Conservation (phyloP, 2,797 vertebrate genomes). For the Acrossocheilus wenchowensis region DNA sequence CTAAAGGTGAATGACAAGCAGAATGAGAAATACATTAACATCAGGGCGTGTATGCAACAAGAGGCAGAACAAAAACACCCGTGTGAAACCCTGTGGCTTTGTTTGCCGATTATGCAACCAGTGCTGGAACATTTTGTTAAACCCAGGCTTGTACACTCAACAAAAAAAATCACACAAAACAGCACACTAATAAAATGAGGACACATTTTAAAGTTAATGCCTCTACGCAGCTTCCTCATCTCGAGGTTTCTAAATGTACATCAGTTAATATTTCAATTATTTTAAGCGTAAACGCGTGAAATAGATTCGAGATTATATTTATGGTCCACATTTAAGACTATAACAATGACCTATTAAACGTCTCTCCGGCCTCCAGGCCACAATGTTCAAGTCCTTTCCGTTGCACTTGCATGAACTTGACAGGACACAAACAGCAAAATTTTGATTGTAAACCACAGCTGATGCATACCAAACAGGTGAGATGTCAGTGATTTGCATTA, state of each 20-base stretch:
- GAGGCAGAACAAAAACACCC: background rate
- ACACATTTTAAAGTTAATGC: background rate
- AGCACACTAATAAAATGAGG: background rate
- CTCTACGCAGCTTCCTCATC: background rate
- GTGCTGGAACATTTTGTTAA: conserved; percentile 28
- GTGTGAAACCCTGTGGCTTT: conserved; percentile 2
- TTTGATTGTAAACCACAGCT: background rate
- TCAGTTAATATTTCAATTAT: background rate
- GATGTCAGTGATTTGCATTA: conserved; percentile 24
- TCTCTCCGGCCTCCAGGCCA: conserved; percentile 14
- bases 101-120: conserved; percentile 8
- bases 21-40: background rate
- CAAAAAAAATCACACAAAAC: background rate
- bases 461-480: background rate
- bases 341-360: conserved; percentile 28
- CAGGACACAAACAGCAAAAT: background rate
- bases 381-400: background rate
- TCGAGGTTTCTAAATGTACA: background rate
- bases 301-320: background rate
- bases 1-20: background rate
- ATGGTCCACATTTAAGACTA: background rate
- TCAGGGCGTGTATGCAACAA: background rate
- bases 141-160: background rate
- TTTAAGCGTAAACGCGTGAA: background rate
- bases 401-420: background rate